phyloP scores from a whole-genome alignment of 2,888 invertebrate genomes.

The Leistus spinibarbis region DNA sequence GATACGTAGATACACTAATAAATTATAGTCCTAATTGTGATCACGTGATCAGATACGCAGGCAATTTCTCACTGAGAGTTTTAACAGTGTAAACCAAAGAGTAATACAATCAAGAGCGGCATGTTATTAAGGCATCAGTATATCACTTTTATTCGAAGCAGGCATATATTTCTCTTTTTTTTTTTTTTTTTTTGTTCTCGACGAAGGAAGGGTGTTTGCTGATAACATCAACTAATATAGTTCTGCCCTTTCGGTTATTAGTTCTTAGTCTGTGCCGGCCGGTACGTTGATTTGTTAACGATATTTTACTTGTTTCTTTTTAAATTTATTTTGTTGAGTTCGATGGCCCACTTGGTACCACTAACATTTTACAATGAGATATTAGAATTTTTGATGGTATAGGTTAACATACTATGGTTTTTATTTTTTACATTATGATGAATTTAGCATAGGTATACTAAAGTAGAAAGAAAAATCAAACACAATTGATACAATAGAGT shows the following conservation, averaged over 20 bases:
- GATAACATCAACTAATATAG: conserved; percentile 14
- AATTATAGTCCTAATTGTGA: neutral
- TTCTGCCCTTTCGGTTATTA: conserved; percentile 9
- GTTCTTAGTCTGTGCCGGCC: neutral
- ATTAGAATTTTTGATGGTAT: neutral
- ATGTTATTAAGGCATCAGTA: conserved; percentile 13
- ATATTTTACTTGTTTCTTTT: neutral
- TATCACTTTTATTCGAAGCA: conserved; percentile 12
- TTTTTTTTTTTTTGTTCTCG: neutral
- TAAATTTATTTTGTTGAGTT: neutral
- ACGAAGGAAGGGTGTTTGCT: neutral
- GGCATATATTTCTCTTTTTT: neutral
- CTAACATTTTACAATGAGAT: neutral
- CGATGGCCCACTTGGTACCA: conserved; percentile 1
- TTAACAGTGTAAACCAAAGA: neutral
- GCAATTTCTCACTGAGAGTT: neutral
- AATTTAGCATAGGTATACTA: no score
- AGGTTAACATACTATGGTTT: neutral
- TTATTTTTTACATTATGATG: no score
- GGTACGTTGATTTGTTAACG: conserved; percentile 3
- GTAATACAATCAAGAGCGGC: conserved; percentile 6
- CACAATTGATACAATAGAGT: no score
- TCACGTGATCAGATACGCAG: neutral
- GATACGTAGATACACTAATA: neutral
- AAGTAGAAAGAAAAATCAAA: no score